A percentile compares a stretch with the other conserved stretches of the same genome.
Evolutionary conservation across 2,113 vertebrate genomes (phyloP).

Genomic region (Ceyx cyanopectus): DNA sequence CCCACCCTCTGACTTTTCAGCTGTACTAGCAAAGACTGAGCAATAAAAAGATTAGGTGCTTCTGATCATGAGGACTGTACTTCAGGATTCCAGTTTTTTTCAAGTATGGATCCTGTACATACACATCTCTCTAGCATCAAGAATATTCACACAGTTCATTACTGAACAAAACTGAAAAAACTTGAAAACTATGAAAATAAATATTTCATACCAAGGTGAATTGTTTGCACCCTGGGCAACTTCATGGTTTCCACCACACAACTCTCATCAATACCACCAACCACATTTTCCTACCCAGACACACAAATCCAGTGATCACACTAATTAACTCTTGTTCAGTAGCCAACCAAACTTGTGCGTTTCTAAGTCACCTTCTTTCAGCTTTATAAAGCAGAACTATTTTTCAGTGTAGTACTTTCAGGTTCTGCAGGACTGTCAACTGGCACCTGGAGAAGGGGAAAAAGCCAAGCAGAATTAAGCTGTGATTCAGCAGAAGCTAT

Average conservation of each 20-base stretch:
- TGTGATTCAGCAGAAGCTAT: not conserved
- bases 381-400: constrained; percentile 62
- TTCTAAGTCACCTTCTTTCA: not conserved
- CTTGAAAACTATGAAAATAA: not conserved
- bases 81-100: constrained; percentile 1
- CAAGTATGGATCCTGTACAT: not conserved
- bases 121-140: not conserved
- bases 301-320: not conserved
- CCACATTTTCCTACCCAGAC: not conserved
- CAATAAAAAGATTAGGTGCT: not conserved
- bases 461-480: not conserved
- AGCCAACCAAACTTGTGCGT: not conserved
- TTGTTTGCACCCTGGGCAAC: constrained; percentile 1
- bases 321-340: not conserved
- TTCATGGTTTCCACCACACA: not conserved
- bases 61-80: not conserved
- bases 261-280: not conserved
- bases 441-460: constrained; percentile 61
- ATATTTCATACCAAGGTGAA: constrained; percentile 33
- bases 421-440: constrained; percentile 75
- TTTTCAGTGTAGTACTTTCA: constrained; percentile 47
- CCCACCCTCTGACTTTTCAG: not conserved
- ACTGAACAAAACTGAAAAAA: not conserved
- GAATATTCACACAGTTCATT: not conserved
- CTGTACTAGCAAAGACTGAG: not conserved